Percentiles rank a stretch among this genome's conserved stretches.
Evolutionary conservation across 2,113 vertebrate species (phyloP).

Genomic region (Fulica atra): DNA sequence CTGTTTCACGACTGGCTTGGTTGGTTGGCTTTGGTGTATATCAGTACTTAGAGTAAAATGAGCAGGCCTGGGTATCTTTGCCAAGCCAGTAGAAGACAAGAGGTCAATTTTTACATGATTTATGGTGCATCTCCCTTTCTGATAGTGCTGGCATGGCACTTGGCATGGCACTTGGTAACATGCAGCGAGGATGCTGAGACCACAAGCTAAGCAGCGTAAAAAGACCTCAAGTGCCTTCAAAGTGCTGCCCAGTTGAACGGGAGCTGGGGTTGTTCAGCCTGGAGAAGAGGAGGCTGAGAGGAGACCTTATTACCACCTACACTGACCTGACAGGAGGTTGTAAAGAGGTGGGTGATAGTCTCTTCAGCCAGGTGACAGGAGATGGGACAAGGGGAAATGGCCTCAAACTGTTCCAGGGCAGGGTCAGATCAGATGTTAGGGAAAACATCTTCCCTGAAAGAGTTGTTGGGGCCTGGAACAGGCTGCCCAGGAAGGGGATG

Average conservation of each 20-base stretch:
- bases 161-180: background rate
- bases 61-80: background rate
- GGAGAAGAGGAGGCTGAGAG: too few species aligned
- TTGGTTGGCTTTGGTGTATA: background rate
- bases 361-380: too few species aligned
- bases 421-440: too few species aligned
- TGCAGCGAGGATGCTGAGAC: background rate
- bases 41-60: background rate
- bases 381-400: too few species aligned
- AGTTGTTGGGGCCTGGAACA: too few species aligned
- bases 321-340: too few species aligned
- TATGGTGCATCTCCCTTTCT: background rate
- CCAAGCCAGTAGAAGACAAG: background rate
- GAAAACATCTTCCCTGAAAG: too few species aligned
- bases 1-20: background rate
- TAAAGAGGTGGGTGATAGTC: too few species aligned
- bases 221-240: background rate
- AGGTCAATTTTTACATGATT: background rate
- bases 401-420: too few species aligned
- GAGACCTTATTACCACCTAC: too few species aligned
- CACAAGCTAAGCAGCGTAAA: background rate
- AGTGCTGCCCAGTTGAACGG: background rate
- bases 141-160: background rate
- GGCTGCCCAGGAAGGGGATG: too few species aligned
- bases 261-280: too few species aligned